Percentiles rank a stretch among this genome's conserved stretches.
These are phyloP conservation scores for Phania funesta DNA, from an alignment of 2,888 invertebrate genomes.

Conservation along the genomic window DNA sequence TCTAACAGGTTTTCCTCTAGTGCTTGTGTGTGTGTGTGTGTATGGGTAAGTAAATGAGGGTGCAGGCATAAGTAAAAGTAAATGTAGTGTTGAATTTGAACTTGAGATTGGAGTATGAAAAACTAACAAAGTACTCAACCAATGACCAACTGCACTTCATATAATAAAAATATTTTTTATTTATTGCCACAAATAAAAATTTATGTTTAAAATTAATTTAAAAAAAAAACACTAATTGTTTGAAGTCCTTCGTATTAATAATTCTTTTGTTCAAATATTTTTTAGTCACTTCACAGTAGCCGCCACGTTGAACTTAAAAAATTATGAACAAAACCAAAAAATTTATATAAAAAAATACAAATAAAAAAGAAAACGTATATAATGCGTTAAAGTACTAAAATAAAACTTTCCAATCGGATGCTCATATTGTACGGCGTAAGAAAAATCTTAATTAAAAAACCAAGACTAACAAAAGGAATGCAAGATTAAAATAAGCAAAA, in stretches of 20 bases:
- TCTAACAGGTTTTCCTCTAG: background rate
- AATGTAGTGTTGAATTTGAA: background rate
- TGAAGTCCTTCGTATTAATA: background rate
- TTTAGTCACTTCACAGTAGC: no score
- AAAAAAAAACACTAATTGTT: background rate
- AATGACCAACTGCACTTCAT: background rate
- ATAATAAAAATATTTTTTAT: background rate
- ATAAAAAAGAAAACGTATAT: background rate
- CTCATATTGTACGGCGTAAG: background rate
- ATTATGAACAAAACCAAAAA: background rate
- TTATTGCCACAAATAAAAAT: background rate
- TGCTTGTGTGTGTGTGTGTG: background rate
- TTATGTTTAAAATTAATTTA: background rate
- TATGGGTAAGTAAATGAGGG: background rate
- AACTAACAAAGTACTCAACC: background rate
- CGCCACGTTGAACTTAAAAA: no score
- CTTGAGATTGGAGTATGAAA: background rate
- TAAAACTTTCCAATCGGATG: background rate
- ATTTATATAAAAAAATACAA: background rate
- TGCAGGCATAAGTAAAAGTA: background rate
- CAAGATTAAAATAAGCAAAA: background rate
- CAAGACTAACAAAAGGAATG: background rate
- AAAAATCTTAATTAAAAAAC: constrained; percentile 13
- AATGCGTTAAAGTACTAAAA: background rate
- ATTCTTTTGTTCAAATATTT: background rate